Percentiles rank a stretch among this genome's conserved stretches.
These are phyloP conservation scores for Myzus persicae DNA, from an alignment of 1,140 invertebrate genomes.

Conservation along the genomic window DNA sequence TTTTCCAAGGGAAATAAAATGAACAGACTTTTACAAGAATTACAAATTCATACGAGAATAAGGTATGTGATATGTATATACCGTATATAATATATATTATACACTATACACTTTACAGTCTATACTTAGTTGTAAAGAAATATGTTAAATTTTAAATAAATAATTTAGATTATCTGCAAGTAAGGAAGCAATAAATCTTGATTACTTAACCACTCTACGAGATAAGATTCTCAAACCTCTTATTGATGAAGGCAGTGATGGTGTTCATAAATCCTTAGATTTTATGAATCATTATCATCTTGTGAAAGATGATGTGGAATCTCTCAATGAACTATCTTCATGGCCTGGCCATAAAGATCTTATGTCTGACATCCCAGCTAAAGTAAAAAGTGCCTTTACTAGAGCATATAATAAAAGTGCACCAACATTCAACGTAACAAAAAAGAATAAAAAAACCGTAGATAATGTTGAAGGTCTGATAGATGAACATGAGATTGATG, in stretches of 20 bases:
- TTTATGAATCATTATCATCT: conserved; percentile 86
- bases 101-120: no score
- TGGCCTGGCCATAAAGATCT: conserved; percentile 84
- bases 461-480: conserved; percentile 65
- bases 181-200: conserved; percentile 79
- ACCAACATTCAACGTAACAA: conserved; percentile 75
- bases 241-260: conserved; percentile 72
- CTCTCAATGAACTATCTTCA: conserved; percentile 80
- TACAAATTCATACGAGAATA: conserved; percentile 81
- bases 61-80: conserved; percentile 71
- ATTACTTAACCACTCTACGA: conserved; percentile 81
- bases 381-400: conserved; percentile 94
- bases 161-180: conserved; percentile 75
- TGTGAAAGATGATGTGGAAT: conserved; percentile 89
- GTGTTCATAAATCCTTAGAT: conserved; percentile 76
- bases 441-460: conserved; percentile 69
- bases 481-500: conserved; percentile 65
- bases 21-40: conserved; percentile 81
- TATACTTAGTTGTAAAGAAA: neutral
- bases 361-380: conserved; percentile 78
- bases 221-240: conserved; percentile 79
- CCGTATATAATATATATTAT: no score
- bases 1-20: conserved; percentile 87
- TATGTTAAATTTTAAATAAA: conserved; percentile 1
- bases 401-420: conserved; percentile 88